Conservation (phyloP, 2,113 vertebrate genomes). For the Ellobius talpinus region DNA sequence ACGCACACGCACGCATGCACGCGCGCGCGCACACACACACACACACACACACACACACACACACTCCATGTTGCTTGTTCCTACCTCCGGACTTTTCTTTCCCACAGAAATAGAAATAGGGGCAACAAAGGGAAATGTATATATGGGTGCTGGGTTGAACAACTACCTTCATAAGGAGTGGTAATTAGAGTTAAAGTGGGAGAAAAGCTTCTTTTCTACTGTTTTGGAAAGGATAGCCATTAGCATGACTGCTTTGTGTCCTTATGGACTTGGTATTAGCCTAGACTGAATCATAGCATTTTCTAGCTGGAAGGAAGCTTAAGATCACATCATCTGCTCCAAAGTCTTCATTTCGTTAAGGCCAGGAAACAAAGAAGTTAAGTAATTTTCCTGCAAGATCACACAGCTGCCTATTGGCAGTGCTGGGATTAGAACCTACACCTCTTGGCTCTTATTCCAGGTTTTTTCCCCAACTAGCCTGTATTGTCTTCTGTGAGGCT, state of each 20-base stretch:
- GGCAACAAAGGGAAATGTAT: slow-evolving; percentile 75
- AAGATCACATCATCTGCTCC: slow-evolving; percentile 64
- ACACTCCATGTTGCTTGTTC: slow-evolving; percentile 61
- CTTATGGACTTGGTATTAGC: slow-evolving; percentile 72
- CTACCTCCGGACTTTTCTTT: slow-evolving; percentile 75
- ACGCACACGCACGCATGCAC: not conserved
- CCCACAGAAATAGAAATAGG: slow-evolving; percentile 72
- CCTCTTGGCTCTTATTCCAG: slow-evolving; percentile 70
- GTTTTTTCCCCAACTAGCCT: slow-evolving; percentile 57
- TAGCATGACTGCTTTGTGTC: slow-evolving; percentile 79
- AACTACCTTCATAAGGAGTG: slow-evolving; percentile 62
- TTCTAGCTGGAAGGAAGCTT: slow-evolving; percentile 78
- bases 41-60: slow-evolving; percentile 24
- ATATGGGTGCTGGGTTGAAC: slow-evolving; percentile 76
- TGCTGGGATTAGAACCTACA: slow-evolving; percentile 71
- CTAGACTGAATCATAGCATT: slow-evolving; percentile 72
- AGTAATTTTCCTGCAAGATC: slow-evolving; percentile 66
- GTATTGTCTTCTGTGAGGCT: slow-evolving; percentile 27
- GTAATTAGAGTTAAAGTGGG: slow-evolving; percentile 67
- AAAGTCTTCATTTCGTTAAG: slow-evolving; percentile 58
- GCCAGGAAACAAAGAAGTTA: slow-evolving; percentile 68
- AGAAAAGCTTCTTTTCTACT: slow-evolving; percentile 79
- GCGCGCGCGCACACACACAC: too few relatives aligned
- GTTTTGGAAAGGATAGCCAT: slow-evolving; percentile 81
- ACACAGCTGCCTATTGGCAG: slow-evolving; percentile 64